These are phyloP conservation scores for Spinibarbus caldwelli DNA, from an alignment of 2,797 vertebrate genomes.

Conservation along the genomic window DNA sequence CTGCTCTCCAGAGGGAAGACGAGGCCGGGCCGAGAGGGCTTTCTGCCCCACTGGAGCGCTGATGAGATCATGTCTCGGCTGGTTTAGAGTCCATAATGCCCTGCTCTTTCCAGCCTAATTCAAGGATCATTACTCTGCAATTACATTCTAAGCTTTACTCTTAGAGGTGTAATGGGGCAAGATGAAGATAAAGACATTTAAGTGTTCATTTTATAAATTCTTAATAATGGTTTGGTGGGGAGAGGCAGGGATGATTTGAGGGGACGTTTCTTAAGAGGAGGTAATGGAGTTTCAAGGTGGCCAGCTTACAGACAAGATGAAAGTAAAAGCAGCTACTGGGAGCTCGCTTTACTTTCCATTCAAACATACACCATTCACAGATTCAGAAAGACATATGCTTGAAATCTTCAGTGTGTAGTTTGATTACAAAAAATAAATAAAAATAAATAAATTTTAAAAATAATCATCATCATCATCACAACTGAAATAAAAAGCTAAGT, in stretches of 20 bases:
- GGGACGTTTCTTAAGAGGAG: conserved; percentile 5
- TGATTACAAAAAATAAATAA: background rate
- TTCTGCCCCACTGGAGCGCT: conserved; percentile 30
- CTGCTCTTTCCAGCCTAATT: conserved; percentile 44
- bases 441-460: too few relatives aligned
- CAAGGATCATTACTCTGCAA: conserved; percentile 48
- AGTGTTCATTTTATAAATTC: conserved; percentile 41
- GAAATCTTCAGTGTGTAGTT: background rate
- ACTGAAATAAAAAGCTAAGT: too few relatives aligned
- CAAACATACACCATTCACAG: background rate
- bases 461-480: too few relatives aligned
- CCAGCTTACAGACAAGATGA: background rate
- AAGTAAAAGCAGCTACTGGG: conserved; percentile 1
- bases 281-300: conserved; percentile 40
- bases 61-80: conserved; percentile 52
- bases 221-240: conserved; percentile 3
- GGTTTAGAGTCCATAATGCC: conserved; percentile 34
- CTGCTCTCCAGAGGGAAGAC: conserved; percentile 14
- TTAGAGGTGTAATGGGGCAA: conserved; percentile 33
- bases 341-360: background rate
- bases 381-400: background rate
- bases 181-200: conserved; percentile 28
- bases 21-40: conserved; percentile 5
- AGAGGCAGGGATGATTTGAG: conserved; percentile 28
- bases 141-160: conserved; percentile 20